A percentile compares a stretch with the other conserved stretches of the same genome.
Conservation (phyloP, 1,140 invertebrate genomes). For the Atta colombica region DNA sequence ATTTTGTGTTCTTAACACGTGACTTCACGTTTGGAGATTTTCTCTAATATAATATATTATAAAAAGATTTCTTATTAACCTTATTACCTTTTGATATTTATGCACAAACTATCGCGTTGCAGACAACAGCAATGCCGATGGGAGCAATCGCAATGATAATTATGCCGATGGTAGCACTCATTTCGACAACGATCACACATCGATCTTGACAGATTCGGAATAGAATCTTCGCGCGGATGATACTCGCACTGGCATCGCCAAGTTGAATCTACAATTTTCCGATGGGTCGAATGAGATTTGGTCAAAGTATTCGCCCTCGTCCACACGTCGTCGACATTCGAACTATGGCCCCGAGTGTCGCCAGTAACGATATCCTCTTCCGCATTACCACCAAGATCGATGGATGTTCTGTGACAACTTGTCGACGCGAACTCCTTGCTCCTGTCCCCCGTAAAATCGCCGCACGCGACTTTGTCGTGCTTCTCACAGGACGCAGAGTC, state of each 20-base stretch:
- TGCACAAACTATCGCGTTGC: constrained; percentile 28
- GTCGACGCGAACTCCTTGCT: constrained; percentile 32
- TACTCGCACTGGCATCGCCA: constrained; percentile 13
- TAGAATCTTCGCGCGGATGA: constrained; percentile 43
- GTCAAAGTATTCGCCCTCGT: constrained; percentile 24
- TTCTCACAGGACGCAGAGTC: constrained; percentile 8
- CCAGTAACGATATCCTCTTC: background rate
- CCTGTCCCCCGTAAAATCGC: constrained; percentile 40
- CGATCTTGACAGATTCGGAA: constrained; percentile 25
- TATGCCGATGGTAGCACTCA: constrained; percentile 33
- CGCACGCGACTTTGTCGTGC: constrained; percentile 42
- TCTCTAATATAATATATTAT: constrained; percentile 6
- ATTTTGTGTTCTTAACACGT: too few relatives aligned
- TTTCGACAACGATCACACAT: constrained; percentile 21
- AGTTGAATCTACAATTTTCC: constrained; percentile 23
- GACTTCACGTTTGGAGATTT: background rate
- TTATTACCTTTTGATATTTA: constrained; percentile 8
- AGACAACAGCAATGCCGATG: constrained; percentile 50
- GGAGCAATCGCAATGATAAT: constrained; percentile 34
- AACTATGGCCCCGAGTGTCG: background rate
- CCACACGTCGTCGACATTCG: constrained; percentile 14
- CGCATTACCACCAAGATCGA: constrained; percentile 41
- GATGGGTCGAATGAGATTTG: background rate
- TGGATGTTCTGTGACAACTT: constrained; percentile 21
- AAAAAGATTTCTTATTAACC: constrained; percentile 12